These are phyloP conservation scores for Heptranchias perlo DNA, from an alignment of 2,113 vertebrate genomes.

Conservation along the genomic window DNA sequence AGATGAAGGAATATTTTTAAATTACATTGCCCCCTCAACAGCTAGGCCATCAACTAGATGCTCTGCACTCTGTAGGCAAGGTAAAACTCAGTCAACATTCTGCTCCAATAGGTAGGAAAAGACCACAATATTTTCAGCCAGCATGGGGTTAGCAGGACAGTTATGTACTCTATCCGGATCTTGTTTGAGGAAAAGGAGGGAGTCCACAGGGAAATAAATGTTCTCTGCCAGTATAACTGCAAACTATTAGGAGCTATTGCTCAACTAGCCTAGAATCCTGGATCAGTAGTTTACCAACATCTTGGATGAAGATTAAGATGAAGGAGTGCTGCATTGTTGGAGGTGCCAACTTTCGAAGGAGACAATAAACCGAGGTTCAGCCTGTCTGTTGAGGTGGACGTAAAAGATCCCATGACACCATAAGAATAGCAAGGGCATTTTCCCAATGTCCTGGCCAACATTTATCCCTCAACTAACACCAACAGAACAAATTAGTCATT, in stretches of 20 bases:
- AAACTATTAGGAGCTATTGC: neutral
- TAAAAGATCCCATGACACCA: neutral
- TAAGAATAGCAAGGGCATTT: neutral
- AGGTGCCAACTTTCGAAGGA: neutral
- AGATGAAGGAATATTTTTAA: neutral
- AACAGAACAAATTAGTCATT: neutral
- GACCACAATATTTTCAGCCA: neutral
- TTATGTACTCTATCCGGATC: neutral
- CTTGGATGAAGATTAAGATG: neutral
- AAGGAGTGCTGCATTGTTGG: neutral
- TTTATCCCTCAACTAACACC: neutral
- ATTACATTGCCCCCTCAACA: neutral
- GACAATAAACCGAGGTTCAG: neutral
- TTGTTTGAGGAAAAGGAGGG: neutral
- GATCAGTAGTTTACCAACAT: neutral
- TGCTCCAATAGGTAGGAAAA: neutral
- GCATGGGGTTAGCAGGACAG: neutral
- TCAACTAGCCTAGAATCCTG: neutral
- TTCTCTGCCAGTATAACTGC: neutral
- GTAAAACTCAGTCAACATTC: neutral
- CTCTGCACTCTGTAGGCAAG: too few species aligned
- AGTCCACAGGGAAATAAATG: neutral
- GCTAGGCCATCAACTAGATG: neutral
- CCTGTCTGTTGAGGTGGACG: neutral
- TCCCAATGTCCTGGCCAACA: neutral